Percentiles rank a stretch among this genome's conserved stretches.
These are phyloP conservation scores for Zeus faber DNA, from an alignment of 2,113 vertebrate genomes.

Conservation along the genomic window DNA sequence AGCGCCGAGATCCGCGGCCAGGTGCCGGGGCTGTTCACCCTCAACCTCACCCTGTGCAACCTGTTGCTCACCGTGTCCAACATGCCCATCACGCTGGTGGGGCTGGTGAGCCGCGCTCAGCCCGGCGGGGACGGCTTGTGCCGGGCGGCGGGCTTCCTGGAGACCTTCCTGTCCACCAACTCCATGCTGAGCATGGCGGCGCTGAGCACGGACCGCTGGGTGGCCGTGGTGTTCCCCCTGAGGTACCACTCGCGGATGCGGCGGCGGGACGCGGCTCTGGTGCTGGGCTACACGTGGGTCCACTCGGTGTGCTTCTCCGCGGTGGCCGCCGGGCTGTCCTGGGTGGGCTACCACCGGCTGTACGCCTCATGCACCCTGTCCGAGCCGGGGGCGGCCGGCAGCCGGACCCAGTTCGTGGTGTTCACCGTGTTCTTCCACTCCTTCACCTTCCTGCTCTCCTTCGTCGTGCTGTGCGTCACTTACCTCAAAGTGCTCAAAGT, in stretches of 20 bases:
- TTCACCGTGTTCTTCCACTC: conserved; percentile 91
- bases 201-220: conserved; percentile 96
- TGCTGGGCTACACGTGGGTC: conserved; percentile 92
- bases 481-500: conserved; percentile 98
- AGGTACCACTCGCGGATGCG: conserved; percentile 96
- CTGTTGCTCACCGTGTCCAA: conserved; percentile 90
- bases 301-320: conserved; percentile 90
- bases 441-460: conserved; percentile 91
- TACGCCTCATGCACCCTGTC: conserved; percentile 94
- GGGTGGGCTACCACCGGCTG: conserved; percentile 91
- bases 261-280: conserved; percentile 87
- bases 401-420: conserved; percentile 84
- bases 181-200: conserved; percentile 99
- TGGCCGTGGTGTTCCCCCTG: conserved; percentile 93
- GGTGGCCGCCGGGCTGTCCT: conserved; percentile 87
- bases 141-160: conserved; percentile 86
- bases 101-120: conserved; percentile 82
- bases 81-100: conserved; percentile 95
- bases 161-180: conserved; percentile 94
- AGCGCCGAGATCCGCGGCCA: conserved; percentile 94
- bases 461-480: conserved; percentile 91
- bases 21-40: conserved; percentile 92
- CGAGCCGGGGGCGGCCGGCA: conserved; percentile 72
- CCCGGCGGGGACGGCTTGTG: conserved; percentile 86
- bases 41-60: conserved; percentile 98